These are phyloP conservation scores for Theropithecus gelada DNA, from an alignment of 2,113 vertebrate species.

Conservation along the genomic window DNA sequence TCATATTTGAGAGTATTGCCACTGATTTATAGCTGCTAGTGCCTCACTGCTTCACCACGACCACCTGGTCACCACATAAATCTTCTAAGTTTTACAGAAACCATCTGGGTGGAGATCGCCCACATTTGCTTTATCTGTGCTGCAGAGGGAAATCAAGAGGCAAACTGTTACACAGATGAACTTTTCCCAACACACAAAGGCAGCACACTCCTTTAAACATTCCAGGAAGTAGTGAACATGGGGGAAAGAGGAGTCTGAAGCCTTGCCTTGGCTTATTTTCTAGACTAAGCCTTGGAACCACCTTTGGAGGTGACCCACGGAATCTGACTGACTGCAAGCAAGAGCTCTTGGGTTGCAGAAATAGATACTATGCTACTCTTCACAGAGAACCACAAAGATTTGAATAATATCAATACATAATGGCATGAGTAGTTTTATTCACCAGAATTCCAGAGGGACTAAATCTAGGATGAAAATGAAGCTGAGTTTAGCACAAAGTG, in stretches of 20 bases:
- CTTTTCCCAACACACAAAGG: neutral
- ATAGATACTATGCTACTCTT: neutral
- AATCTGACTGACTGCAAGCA: neutral
- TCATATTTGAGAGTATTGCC: neutral
- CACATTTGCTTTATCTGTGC: neutral
- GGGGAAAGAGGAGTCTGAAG: neutral
- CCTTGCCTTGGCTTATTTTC: neutral
- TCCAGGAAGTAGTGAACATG: neutral
- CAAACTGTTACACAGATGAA: neutral
- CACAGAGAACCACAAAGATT: neutral
- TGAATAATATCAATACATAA: neutral
- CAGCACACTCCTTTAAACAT: neutral
- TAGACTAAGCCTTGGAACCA: neutral
- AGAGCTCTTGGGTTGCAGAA: neutral
- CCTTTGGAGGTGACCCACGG: neutral
- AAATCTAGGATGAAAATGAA: neutral
- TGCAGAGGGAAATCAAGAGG: neutral
- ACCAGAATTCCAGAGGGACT: neutral
- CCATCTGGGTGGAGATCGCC: neutral
- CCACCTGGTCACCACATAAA: neutral
- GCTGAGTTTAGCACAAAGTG: neutral
- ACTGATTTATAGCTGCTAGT: neutral
- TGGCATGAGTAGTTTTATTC: neutral
- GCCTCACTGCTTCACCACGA: neutral
- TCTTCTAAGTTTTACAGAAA: neutral